A percentile compares a stretch with the other conserved stretches of the same genome.
These are phyloP conservation scores for Sebastes steindachneri DNA, from an alignment of 2,797 vertebrate genomes.

Conservation along the genomic window DNA sequence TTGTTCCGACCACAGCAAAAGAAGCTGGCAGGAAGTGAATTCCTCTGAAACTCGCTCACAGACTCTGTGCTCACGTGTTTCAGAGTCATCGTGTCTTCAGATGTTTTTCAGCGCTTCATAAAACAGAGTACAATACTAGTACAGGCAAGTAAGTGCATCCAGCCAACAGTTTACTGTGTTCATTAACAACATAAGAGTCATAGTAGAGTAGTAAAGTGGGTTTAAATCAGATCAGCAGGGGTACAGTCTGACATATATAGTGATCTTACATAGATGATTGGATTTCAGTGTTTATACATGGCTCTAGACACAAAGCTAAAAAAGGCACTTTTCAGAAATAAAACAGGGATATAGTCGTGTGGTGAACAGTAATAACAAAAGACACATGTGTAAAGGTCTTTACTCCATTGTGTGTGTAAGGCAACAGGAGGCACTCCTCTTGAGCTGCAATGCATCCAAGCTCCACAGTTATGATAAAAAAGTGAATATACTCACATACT, in stretches of 20 bases:
- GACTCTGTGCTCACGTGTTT: constrained; percentile 60
- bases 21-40: constrained; percentile 71
- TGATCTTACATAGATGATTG: constrained; percentile 37
- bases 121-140: constrained; percentile 28
- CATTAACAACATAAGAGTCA: constrained; percentile 33
- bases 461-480: constrained; percentile 15
- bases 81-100: constrained; percentile 62
- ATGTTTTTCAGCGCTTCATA: constrained; percentile 63
- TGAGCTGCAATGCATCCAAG: constrained; percentile 34
- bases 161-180: constrained; percentile 30
- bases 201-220: neutral
- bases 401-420: constrained; percentile 51
- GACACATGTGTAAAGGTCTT: constrained; percentile 45
- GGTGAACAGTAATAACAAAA: constrained; percentile 39
- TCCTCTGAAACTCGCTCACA: constrained; percentile 63
- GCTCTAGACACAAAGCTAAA: constrained; percentile 36
- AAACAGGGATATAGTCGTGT: constrained; percentile 27
- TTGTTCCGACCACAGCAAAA: constrained; percentile 60
- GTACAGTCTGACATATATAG: constrained; percentile 21
- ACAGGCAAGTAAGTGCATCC: constrained; percentile 21
- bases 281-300: constrained; percentile 64
- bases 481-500: constrained; percentile 55
- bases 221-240: constrained; percentile 23
- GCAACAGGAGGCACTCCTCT: constrained; percentile 36
- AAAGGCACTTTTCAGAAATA: constrained; percentile 71